phyloP scores from a whole-genome alignment of 1,140 invertebrate species.

The Nylanderia fulva region DNA sequence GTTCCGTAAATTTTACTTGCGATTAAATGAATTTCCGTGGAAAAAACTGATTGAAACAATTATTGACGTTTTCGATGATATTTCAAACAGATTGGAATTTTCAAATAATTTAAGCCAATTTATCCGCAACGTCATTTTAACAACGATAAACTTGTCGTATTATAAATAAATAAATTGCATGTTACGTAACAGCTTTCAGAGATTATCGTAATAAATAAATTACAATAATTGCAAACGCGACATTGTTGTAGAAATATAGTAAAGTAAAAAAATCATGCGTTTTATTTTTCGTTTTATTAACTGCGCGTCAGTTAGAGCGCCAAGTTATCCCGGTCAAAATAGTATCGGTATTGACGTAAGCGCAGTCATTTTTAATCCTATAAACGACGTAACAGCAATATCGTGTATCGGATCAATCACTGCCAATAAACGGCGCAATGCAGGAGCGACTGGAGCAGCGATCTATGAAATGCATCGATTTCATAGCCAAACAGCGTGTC shows the following conservation, averaged over 20 bases:
- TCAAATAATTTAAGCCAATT: too few species aligned
- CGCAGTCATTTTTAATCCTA: conserved; percentile 60
- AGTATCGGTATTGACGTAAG: conserved; percentile 50
- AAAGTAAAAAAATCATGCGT: not conserved
- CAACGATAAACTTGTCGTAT: too few species aligned
- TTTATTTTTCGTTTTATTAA: conserved; percentile 6
- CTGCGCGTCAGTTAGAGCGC: not conserved
- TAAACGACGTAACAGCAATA: conserved; percentile 58
- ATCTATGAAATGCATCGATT: conserved; percentile 61
- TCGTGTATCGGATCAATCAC: conserved; percentile 58
- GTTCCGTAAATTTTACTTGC: too few species aligned
- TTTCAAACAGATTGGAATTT: too few species aligned
- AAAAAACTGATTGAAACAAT: too few species aligned
- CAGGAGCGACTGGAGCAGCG: conserved; percentile 41
- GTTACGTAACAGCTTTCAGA: not conserved
- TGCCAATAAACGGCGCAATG: conserved; percentile 58
- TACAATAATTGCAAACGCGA: not conserved
- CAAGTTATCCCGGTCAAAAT: conserved; percentile 38
- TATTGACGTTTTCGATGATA: too few species aligned
- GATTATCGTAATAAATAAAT: not conserved
- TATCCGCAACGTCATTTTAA: too few species aligned
- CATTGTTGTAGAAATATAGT: not conserved
- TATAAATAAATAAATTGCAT: too few species aligned
- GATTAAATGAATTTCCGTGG: too few species aligned
- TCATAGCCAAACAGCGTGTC: conserved; percentile 54